These are phyloP conservation scores for Emydoidea blandingii DNA, from an alignment of 2,797 vertebrate genomes.

Conservation along the genomic window DNA sequence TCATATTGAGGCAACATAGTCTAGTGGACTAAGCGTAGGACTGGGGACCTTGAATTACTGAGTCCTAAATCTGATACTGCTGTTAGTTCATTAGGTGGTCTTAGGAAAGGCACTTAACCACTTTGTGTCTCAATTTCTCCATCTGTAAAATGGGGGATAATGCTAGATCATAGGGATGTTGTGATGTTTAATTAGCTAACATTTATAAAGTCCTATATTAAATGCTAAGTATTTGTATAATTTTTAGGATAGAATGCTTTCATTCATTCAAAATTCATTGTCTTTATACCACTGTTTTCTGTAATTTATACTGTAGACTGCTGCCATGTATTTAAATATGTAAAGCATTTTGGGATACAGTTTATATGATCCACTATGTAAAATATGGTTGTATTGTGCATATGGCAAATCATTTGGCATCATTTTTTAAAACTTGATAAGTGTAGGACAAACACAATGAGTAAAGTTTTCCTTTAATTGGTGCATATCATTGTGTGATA, in stretches of 20 bases:
- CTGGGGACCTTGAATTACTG: neutral
- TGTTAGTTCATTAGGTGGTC: neutral
- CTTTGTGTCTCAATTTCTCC: constrained; percentile 4
- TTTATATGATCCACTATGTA: fast-evolving
- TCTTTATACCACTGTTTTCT: neutral
- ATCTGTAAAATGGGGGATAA: neutral
- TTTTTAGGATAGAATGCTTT: neutral
- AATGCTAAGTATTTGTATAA: neutral
- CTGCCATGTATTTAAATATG: neutral
- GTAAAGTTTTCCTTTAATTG: neutral
- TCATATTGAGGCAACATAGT: neutral
- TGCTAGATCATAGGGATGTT: neutral
- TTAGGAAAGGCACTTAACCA: neutral
- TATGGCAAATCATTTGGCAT: neutral
- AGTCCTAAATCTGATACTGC: neutral
- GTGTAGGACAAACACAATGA: neutral
- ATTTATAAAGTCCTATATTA: neutral
- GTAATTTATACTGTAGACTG: neutral
- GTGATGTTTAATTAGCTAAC: neutral
- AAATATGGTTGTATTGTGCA: neutral
- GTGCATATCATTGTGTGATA: neutral
- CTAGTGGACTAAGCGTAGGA: neutral
- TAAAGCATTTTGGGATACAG: neutral
- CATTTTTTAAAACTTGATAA: neutral
- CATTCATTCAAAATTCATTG: neutral